These are phyloP conservation scores for Calephelis virginiensis DNA, from an alignment of 1,140 invertebrate species.

Conservation along the genomic window DNA sequence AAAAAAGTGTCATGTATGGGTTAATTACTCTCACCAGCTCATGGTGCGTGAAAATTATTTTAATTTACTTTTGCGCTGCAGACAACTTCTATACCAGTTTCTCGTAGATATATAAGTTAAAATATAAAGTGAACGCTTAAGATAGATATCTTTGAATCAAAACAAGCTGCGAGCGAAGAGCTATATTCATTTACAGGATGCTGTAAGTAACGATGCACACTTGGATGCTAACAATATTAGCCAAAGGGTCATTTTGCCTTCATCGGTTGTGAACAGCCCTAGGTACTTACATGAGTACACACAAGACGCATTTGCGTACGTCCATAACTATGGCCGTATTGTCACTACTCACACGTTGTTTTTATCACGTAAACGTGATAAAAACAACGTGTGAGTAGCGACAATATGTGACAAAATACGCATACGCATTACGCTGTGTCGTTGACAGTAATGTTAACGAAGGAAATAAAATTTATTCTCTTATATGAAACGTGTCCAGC, in stretches of 20 bases:
- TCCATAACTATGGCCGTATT: no score
- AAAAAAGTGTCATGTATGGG: slow-evolving; percentile 44
- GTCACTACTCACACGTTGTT: no score
- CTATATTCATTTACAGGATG: slow-evolving; percentile 37
- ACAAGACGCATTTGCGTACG: slow-evolving; percentile 75
- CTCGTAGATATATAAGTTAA: slow-evolving; percentile 38
- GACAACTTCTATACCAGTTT: slow-evolving; percentile 34
- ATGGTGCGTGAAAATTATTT: slow-evolving; percentile 39
- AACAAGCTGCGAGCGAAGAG: slow-evolving; percentile 39
- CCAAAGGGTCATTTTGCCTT: slow-evolving; percentile 61
- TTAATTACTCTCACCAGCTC: no score
- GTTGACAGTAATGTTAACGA: no score
- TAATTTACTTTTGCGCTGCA: slow-evolving; percentile 37
- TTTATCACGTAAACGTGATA: no score
- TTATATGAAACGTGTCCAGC: no score
- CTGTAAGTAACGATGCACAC: slow-evolving; percentile 41
- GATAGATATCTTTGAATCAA: slow-evolving; percentile 39
- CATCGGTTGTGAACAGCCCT: slow-evolving; percentile 59
- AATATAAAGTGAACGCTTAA: slow-evolving; percentile 29
- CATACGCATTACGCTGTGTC: no score
- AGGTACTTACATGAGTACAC: slow-evolving; percentile 66
- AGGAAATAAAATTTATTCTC: no score
- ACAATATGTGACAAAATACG: no score
- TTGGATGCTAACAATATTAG: slow-evolving; percentile 48
- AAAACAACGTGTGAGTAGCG: no score